Conservation (phyloP, 2,113 vertebrate genomes). For the Bos javanicus region DNA sequence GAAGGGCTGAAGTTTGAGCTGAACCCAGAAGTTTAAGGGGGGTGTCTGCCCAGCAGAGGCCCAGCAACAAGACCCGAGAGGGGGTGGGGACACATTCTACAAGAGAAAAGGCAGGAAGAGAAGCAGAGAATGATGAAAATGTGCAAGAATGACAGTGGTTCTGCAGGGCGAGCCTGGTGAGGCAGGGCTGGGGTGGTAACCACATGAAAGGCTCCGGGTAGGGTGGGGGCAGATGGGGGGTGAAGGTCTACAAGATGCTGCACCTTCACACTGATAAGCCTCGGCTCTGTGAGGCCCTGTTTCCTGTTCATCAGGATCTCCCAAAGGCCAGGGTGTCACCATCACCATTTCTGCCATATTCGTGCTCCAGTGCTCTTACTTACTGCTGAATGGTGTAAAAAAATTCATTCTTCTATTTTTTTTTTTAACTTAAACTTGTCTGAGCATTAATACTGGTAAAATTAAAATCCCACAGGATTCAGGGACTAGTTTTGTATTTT, state of each 20-base stretch:
- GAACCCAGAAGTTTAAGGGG: background rate
- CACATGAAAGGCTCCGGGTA: background rate
- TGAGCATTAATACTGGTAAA: background rate
- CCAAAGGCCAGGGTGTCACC: background rate
- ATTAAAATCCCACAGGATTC: background rate
- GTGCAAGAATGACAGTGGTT: background rate
- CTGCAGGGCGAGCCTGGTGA: no score
- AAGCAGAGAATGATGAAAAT: accelerated
- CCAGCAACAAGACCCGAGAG: background rate
- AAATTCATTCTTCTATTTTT: background rate
- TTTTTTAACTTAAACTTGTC: background rate
- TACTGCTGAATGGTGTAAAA: background rate
- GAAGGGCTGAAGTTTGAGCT: background rate
- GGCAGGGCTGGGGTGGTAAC: background rate
- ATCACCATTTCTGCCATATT: background rate
- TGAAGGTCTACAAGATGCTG: background rate
- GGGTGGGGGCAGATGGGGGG: background rate
- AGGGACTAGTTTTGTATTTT: background rate
- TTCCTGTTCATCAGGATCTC: background rate
- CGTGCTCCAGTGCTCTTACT: background rate
- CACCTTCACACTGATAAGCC: accelerated
- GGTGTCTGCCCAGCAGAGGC: background rate
- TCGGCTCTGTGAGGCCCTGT: background rate
- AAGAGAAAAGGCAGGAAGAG: background rate
- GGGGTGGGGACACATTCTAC: background rate